Evolutionary conservation across 1,140 invertebrate species (phyloP).

Genomic region (Pristionchus pacificus): DNA sequence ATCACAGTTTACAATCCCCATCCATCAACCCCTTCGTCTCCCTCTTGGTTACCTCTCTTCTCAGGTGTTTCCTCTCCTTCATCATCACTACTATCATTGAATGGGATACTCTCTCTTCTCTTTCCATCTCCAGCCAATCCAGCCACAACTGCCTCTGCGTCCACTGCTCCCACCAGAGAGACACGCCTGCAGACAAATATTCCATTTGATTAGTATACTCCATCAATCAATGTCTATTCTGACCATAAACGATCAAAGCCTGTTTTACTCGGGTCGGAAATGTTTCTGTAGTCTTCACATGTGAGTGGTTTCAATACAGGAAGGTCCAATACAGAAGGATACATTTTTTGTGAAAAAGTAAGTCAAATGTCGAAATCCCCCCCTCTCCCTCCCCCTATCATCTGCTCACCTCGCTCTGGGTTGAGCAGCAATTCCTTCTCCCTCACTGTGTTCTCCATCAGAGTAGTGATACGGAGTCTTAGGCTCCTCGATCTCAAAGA

Average conservation of each 20-base stretch:
- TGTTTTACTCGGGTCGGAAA: too few relatives aligned
- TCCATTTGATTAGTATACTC: too few relatives aligned
- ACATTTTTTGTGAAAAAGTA: too few relatives aligned
- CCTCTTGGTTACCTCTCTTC: neutral
- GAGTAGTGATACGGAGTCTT: slow-evolving; percentile 85
- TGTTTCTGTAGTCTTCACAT: too few relatives aligned
- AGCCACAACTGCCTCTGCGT: slow-evolving; percentile 48
- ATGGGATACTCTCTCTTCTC: neutral
- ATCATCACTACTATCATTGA: slow-evolving; percentile 17
- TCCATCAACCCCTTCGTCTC: too few relatives aligned
- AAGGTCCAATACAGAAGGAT: too few relatives aligned
- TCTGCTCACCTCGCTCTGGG: neutral
- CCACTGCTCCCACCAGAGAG: slow-evolving; percentile 50
- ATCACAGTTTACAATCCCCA: too few relatives aligned
- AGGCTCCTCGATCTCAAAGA: slow-evolving; percentile 63
- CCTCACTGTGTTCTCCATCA: slow-evolving; percentile 66
- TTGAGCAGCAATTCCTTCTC: slow-evolving; percentile 64
- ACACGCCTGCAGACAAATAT: slow-evolving; percentile 53
- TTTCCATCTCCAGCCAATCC: neutral
- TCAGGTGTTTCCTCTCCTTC: neutral
- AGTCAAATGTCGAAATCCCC: too few relatives aligned
- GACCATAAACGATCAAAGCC: too few relatives aligned
- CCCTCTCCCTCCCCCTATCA: neutral
- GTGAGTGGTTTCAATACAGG: too few relatives aligned
- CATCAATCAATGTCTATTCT: too few relatives aligned